Conservation (phyloP, 2,888 invertebrate species). For the Sympetrum striolatum region DNA sequence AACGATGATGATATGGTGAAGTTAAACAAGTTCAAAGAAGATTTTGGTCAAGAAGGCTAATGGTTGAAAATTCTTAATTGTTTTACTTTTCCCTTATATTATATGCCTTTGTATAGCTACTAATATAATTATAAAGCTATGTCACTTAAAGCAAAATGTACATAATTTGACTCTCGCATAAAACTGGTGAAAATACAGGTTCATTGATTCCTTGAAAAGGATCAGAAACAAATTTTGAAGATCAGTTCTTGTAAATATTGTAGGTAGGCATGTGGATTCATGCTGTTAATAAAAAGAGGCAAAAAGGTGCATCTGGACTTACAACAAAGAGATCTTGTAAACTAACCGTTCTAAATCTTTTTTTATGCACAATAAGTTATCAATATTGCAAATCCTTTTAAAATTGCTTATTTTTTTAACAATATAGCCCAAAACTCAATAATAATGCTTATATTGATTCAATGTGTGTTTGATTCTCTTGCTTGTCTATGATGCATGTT, state of each 20-base stretch:
- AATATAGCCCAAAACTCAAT: neutral
- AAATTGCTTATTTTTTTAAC: neutral
- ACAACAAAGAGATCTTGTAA: neutral
- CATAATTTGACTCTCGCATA: neutral
- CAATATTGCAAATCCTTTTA: neutral
- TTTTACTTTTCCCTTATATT: neutral
- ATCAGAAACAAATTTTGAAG: neutral
- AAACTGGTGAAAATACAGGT: neutral
- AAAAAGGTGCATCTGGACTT: neutral
- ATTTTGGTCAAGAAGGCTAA: slow-evolving; percentile 98
- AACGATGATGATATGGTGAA: slow-evolving; percentile 94
- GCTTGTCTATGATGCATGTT: neutral
- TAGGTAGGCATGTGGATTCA: neutral
- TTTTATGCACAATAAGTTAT: neutral
- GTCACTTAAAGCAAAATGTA: slow-evolving; percentile 25
- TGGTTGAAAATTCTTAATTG: neutral
- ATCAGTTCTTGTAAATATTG: neutral
- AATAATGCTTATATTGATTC: neutral
- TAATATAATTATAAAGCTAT: slow-evolving; percentile 26
- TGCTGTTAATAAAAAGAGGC: neutral
- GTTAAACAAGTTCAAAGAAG: slow-evolving; percentile 93
- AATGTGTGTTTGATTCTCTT: neutral
- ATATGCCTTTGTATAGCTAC: slow-evolving; percentile 36
- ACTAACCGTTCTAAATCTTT: neutral
- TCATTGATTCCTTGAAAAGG: neutral